Percentiles rank a stretch among this genome's conserved stretches.
These are phyloP conservation scores for Crocallis elinguaria DNA, from an alignment of 2,888 invertebrate genomes.

Conservation along the genomic window DNA sequence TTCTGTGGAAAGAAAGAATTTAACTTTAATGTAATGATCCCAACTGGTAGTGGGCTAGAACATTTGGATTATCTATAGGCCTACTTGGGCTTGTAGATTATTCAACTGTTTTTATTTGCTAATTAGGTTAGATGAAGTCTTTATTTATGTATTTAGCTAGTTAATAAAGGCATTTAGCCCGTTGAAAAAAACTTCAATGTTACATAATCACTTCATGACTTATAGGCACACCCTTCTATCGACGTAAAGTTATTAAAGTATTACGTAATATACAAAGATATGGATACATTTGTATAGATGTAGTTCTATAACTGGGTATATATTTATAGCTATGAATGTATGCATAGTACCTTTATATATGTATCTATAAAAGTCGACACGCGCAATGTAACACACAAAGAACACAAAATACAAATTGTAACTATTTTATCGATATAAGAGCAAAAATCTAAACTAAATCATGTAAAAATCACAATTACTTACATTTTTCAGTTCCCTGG, in stretches of 20 bases:
- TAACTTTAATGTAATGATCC: too few relatives aligned
- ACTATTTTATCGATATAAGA: constrained; percentile 10
- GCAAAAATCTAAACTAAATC: constrained; percentile 14
- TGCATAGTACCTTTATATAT: constrained; percentile 33
- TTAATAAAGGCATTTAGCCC: too few relatives aligned
- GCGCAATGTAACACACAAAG: not conserved
- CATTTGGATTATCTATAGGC: too few relatives aligned
- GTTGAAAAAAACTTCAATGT: too few relatives aligned
- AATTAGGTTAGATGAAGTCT: too few relatives aligned
- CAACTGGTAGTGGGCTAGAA: too few relatives aligned
- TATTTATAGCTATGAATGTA: constrained; percentile 19
- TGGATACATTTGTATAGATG: not conserved
- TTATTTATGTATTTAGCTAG: too few relatives aligned
- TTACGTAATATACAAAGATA: not conserved
- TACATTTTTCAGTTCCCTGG: constrained; percentile 73
- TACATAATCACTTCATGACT: not conserved
- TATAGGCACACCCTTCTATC: not conserved
- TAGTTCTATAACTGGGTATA: too few relatives aligned
- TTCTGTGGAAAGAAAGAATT: too few relatives aligned
- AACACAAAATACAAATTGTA: constrained; percentile 5
- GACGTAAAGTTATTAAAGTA: not conserved
- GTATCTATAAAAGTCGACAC: constrained; percentile 1
- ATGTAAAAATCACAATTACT: constrained; percentile 48
- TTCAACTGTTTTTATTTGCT: too few relatives aligned
- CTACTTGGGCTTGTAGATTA: too few relatives aligned